Conservation (phyloP, 2,113 vertebrate species). For the Dinomys branickii region DNA sequence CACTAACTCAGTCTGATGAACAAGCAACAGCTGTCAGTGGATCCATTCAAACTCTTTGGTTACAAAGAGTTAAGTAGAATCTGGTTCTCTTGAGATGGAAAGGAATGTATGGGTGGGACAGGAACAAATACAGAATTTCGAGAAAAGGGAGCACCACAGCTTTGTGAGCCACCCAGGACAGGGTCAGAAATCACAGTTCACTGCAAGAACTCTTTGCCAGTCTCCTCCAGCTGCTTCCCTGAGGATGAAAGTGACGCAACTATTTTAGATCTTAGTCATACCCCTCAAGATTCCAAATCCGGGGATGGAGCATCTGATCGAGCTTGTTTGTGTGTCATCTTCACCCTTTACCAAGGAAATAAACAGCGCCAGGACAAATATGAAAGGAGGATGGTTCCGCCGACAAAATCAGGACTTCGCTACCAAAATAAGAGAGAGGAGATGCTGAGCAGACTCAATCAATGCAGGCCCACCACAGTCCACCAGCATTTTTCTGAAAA, state of each 20-base stretch:
- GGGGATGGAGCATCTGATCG: not conserved
- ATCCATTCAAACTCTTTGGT: not conserved
- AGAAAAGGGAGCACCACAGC: not conserved
- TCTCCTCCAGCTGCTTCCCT: not conserved
- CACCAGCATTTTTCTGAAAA: not conserved
- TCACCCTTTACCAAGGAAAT: not conserved
- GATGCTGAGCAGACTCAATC: conserved; percentile 8
- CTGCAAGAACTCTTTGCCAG: not conserved
- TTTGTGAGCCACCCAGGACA: not conserved
- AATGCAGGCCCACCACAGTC: not conserved
- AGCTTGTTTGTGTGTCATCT: not conserved
- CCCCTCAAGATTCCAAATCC: conserved; percentile 14
- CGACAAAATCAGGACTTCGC: not conserved
- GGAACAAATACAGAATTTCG: not conserved
- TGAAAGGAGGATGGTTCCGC: not conserved
- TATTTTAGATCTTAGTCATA: conserved; percentile 5
- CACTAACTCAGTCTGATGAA: not conserved
- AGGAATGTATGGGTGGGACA: not conserved
- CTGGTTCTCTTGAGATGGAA: not conserved
- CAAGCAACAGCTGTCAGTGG: not conserved
- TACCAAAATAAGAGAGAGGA: not conserved
- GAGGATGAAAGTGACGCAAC: not conserved
- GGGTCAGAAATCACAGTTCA: not conserved
- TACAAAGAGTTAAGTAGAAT: conserved; percentile 6
- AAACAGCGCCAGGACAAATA: not conserved